Evolutionary conservation across 37 sponge, comb jelly and placozoan species (phyloP).

Genomic region (Petrosia ficiformis): DNA sequence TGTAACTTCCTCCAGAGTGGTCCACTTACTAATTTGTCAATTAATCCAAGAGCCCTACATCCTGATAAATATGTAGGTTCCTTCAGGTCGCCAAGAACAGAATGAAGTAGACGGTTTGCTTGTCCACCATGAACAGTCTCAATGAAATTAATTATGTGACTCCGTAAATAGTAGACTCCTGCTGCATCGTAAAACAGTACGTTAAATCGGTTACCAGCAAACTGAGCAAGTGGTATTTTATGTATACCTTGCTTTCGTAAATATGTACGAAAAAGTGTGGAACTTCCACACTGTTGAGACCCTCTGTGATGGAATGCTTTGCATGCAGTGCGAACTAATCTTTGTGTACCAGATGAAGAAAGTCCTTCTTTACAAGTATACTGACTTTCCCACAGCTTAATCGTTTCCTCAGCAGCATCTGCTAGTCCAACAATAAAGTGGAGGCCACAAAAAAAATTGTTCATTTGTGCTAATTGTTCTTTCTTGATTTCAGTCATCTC

Average conservation of each 20-base stretch:
- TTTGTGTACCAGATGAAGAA: no score
- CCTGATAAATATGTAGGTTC: background rate
- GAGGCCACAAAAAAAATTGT: no score
- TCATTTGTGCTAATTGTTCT: background rate
- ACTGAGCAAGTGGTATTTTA: background rate
- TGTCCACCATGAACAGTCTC: background rate
- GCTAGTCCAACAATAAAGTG: background rate
- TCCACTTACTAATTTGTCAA: conserved; percentile 34
- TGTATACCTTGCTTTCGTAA: background rate
- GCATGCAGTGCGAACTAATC: background rate
- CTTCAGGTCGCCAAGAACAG: background rate
- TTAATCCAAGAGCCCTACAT: conserved; percentile 13
- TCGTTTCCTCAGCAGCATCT: background rate
- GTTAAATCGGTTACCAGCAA: background rate
- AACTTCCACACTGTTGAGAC: background rate
- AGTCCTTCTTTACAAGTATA: background rate
- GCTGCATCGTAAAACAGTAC: no score
- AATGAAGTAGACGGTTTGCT: no score
- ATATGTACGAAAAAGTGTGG: background rate
- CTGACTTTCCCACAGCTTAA: background rate
- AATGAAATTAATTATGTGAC: background rate
- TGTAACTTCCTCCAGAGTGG: conserved; percentile 40
- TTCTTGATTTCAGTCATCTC: background rate
- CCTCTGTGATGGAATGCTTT: background rate
- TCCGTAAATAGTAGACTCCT: no score